Percentiles rank a stretch among this genome's conserved stretches.
phyloP scores from a whole-genome alignment of 2,113 vertebrate species.

The Apteryx owenii region DNA sequence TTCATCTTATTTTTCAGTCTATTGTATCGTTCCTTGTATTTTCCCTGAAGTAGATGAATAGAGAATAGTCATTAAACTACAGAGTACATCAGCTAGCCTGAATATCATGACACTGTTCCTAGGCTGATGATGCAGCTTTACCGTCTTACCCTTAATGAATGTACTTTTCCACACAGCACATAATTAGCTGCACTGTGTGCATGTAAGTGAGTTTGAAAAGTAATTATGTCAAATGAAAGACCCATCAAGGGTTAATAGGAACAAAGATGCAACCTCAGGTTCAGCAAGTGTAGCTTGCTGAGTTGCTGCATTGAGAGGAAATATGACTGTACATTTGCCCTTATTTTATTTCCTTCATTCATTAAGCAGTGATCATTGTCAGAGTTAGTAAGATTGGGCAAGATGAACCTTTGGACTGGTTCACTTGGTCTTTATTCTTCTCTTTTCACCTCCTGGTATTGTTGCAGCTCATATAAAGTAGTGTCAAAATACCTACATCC shows the following conservation, averaged over 20 bases:
- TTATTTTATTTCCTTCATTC: neutral
- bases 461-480: neutral
- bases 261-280: neutral
- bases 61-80: neutral
- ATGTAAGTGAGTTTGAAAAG: neutral
- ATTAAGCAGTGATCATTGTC: neutral
- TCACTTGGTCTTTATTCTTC: neutral
- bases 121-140: neutral
- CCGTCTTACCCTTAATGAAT: neutral
- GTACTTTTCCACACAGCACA: neutral
- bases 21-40: neutral
- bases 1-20: neutral
- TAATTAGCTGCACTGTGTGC: neutral
- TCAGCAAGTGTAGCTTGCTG: neutral
- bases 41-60: neutral
- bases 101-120: no score
- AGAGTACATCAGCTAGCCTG: neutral
- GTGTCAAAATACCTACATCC: neutral
- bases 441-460: neutral
- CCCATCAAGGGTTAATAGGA: neutral
- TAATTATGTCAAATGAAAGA: neutral
- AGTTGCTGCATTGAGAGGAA: neutral
- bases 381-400: neutral
- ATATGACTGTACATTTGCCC: neutral
- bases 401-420: neutral